Base-by-base conservation (phyloP, 2,113 vertebrate genomes). In the Psephotus haematonotus region DNA sequence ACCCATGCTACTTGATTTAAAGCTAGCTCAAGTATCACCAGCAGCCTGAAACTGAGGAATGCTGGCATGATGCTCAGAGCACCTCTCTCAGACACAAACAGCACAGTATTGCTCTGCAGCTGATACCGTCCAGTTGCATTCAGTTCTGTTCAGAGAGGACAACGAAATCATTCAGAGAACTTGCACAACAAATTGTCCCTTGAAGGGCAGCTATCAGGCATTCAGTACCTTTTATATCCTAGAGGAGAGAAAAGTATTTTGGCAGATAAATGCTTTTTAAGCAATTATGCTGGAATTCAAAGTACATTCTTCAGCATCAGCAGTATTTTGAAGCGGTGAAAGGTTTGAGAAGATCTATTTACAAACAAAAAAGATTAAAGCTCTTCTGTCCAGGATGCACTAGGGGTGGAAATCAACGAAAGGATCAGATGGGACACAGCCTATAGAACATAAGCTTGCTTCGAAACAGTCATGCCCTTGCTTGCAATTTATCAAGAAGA, bases 271-370 rank as follows among this genome's bases (percentile, higher is more conserved):
- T 49, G 13, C 19, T 81, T 83, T 77, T 74, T 31, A 60, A 83
- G 63, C 76, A 91, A 95, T 91, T 86, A 86, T 2, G 23, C 5
- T 83, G 76, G 86, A 93, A 96, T 92, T 96, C 89, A 65, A 90
- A 69, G 68, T 43, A 70, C 63, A 33, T 92, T 82, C 68, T 74
- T 92, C 71, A 82, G 46, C 35, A 72, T 3, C 2, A 2, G 47
- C 27, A 80, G 57, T 80, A 90, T 44, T 90, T n/a, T 46, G n/a
- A 86, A 93, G 86, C 3, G 5, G 72, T 90, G 88, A 86, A 94
- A 95, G 60, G 64, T 62, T 74, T 52, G 47, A 94, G 59, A 53
- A 75, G 55, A 75, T 71, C 50, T 93, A 57, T 82, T 90, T 92
- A 90, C 82, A 92, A 94, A 93, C 43, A 93, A 75, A 80, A 35